Percentiles rank a stretch among this genome's conserved stretches.
Conservation (phyloP, 2,113 vertebrate species). For the Coregonus clupeaformis region DNA sequence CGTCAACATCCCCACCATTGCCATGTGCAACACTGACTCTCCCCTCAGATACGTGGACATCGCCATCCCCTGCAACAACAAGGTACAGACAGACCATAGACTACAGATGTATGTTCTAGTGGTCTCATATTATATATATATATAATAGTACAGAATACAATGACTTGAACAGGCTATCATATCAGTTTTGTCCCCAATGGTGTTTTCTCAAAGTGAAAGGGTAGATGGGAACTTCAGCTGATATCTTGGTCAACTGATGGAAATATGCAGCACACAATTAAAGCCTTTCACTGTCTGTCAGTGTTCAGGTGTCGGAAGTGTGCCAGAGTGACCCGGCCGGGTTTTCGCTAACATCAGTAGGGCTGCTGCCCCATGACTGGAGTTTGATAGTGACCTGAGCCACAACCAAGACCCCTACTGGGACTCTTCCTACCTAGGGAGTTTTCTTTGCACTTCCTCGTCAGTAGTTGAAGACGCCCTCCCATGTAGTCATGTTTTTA, state of each 20-base stretch:
- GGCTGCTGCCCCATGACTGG: constrained; percentile 78
- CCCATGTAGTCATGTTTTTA: neutral
- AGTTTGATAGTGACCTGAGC: constrained; percentile 82
- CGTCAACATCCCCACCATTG: constrained; percentile 96
- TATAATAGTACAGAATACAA: no score
- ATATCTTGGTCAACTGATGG: neutral
- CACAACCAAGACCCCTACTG: constrained; percentile 62
- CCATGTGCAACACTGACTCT: constrained; percentile 96
- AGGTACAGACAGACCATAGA: constrained; percentile 71
- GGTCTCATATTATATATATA: neutral
- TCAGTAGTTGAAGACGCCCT: neutral
- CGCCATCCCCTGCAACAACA: constrained; percentile 96
- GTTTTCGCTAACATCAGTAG: constrained; percentile 81
- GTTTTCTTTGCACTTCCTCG: no score
- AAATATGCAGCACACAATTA: constrained; percentile 80
- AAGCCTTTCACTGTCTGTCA: constrained; percentile 79
- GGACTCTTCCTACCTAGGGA: no score
- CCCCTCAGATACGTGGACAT: constrained; percentile 96
- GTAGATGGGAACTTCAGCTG: neutral
- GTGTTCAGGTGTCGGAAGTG: constrained; percentile 84
- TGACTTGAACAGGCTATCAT: neutral
- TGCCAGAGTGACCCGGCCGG: constrained; percentile 81
- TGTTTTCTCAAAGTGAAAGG: neutral
- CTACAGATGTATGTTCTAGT: neutral
- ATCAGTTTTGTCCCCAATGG: neutral